A percentile compares a stretch with the other conserved stretches of the same genome.
phyloP scores from a whole-genome alignment of 2,797 vertebrate species.

The Bradypodion pumilum region DNA sequence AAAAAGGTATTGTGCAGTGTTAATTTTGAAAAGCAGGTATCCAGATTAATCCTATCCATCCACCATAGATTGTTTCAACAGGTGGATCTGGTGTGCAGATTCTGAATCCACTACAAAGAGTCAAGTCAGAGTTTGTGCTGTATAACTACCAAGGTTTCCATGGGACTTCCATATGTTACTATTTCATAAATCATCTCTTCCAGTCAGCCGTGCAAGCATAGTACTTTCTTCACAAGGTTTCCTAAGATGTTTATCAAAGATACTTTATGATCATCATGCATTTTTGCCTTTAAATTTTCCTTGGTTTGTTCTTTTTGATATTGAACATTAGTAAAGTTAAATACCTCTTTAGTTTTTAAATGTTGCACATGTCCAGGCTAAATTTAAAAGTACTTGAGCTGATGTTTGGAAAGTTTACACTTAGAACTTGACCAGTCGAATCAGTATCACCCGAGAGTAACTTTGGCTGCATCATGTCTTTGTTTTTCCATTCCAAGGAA shows the following conservation, averaged over 20 bases:
- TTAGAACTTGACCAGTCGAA: neutral
- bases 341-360: neutral
- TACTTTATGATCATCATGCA: conserved; percentile 7
- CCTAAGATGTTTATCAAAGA: neutral
- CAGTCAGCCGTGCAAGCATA: neutral
- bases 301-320: neutral
- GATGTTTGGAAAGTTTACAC: neutral
- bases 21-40: conserved; percentile 34
- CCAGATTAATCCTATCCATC: conserved; percentile 40
- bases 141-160: conserved; percentile 4
- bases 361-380: neutral
- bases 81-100: conserved; percentile 27
- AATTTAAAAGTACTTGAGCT: neutral
- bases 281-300: neutral
- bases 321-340: neutral
- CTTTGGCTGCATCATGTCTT: neutral
- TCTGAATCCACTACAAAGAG: conserved; percentile 49
- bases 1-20: conserved; percentile 36
- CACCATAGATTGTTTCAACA: conserved; percentile 43
- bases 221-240: neutral
- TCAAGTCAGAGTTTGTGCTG: conserved; percentile 30
- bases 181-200: neutral
- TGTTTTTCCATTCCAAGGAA: neutral
- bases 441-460: neutral
- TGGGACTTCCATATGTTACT: neutral